These are phyloP conservation scores for Lutjanus argentimaculatus DNA, from an alignment of 2,797 vertebrate species.

Conservation along the genomic window DNA sequence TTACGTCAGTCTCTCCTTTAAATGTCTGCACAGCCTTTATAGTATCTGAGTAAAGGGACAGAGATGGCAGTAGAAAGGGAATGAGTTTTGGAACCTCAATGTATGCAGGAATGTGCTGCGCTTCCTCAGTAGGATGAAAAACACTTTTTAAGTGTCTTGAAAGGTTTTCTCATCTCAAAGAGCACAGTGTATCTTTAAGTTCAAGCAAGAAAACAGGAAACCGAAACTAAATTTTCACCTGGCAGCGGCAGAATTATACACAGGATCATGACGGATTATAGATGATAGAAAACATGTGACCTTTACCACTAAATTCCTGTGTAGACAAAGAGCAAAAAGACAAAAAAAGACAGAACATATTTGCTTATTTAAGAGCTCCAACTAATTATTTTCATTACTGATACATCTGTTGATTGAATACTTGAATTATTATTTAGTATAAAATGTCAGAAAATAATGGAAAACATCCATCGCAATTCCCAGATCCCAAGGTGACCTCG, in stretches of 20 bases:
- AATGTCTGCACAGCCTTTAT: constrained; percentile 15
- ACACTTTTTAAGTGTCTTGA: neutral
- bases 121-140: neutral
- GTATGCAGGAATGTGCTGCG: neutral
- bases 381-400: neutral
- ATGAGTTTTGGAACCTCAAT: neutral
- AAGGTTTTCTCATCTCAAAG: constrained; percentile 7
- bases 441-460: neutral
- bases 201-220: neutral
- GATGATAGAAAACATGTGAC: neutral
- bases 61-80: neutral
- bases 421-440: too few species aligned
- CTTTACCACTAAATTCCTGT: too few species aligned
- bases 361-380: neutral
- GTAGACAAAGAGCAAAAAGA: neutral
- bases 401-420: neutral
- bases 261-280: neutral
- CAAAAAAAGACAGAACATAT: neutral
- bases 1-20: constrained; percentile 38
- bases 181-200: neutral
- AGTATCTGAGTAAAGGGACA: neutral
- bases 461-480: too few species aligned
- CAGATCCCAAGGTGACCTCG: neutral
- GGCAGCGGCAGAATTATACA: neutral
- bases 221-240: neutral